These are phyloP conservation scores for Cheilosia soror DNA, from an alignment of 2,888 invertebrate genomes.

Conservation along the genomic window DNA sequence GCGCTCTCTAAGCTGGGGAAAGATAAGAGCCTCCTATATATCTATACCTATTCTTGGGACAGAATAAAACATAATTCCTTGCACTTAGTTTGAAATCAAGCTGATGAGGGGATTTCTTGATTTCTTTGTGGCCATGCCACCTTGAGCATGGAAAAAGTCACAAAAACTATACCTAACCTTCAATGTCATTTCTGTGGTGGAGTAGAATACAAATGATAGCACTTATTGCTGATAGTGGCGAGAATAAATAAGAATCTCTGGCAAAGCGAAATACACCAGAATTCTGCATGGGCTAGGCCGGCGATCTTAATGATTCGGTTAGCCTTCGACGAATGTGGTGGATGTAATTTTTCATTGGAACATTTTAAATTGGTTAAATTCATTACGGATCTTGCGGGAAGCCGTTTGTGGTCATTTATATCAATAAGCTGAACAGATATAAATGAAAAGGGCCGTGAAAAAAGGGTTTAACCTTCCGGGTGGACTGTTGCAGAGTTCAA, in stretches of 20 bases:
- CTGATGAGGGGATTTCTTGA: conserved; percentile 30
- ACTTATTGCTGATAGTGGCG: conserved; percentile 59
- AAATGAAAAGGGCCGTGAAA: conserved; percentile 60
- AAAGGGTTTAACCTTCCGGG: conserved; percentile 53
- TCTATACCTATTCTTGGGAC: conserved; percentile 11
- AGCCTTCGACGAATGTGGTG: conserved; percentile 56
- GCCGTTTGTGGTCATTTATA: conserved; percentile 58
- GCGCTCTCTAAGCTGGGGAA: neutral
- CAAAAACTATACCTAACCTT: neutral
- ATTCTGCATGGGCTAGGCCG: conserved; percentile 44
- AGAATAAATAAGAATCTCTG: conserved; percentile 49
- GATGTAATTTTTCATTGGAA: conserved; percentile 68
- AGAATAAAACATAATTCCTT: conserved; percentile 52
- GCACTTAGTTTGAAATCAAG: conserved; percentile 49
- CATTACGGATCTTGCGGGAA: conserved; percentile 53
- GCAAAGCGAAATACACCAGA: neutral
- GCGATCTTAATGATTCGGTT: conserved; percentile 64
- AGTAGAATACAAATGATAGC: conserved; percentile 70
- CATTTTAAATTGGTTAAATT: conserved; percentile 71
- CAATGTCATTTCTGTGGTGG: conserved; percentile 54
- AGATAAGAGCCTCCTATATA: conserved; percentile 27
- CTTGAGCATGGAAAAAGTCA: conserved; percentile 40
- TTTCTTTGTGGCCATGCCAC: conserved; percentile 27
- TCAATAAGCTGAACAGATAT: conserved; percentile 63
- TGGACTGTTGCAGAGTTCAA: conserved; percentile 6